phyloP scores from a whole-genome alignment of 2,888 invertebrate genomes.

The Chrysina gloriosa region DNA sequence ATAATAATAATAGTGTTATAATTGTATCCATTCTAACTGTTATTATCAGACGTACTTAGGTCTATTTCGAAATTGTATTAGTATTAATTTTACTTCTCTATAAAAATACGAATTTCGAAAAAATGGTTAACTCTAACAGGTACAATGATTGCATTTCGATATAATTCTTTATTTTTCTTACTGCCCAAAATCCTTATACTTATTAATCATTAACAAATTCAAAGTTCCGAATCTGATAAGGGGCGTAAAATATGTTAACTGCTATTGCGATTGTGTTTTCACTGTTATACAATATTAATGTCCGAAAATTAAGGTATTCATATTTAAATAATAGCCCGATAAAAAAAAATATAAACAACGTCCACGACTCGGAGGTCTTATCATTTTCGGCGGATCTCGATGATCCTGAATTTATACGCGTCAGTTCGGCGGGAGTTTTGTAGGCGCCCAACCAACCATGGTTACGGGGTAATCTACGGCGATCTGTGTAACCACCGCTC shows the following conservation, averaged over 20 bases:
- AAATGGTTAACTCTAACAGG: not conserved
- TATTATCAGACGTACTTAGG: too few species aligned
- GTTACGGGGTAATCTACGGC: constrained; percentile 3
- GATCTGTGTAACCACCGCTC: constrained; percentile 15
- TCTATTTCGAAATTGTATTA: too few species aligned
- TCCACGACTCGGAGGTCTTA: not conserved
- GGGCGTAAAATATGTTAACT: not conserved
- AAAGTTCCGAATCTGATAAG: not conserved
- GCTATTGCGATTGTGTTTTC: not conserved
- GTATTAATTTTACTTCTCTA: too few species aligned
- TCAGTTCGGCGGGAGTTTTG: not conserved
- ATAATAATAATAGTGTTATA: too few species aligned
- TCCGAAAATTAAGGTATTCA: not conserved
- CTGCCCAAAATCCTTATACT: too few species aligned
- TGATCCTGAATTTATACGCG: not conserved
- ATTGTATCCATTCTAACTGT: too few species aligned
- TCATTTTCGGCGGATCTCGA: not conserved
- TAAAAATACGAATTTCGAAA: too few species aligned
- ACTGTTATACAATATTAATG: not conserved
- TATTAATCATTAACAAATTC: too few species aligned
- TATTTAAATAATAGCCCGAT: not conserved
- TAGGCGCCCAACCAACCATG: not conserved
- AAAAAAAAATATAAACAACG: not conserved
- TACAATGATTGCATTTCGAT: not conserved
- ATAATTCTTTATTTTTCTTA: too few species aligned